Evolutionary conservation across 2,113 vertebrate genomes (phyloP).

Genomic region (Meriones unguiculatus): DNA sequence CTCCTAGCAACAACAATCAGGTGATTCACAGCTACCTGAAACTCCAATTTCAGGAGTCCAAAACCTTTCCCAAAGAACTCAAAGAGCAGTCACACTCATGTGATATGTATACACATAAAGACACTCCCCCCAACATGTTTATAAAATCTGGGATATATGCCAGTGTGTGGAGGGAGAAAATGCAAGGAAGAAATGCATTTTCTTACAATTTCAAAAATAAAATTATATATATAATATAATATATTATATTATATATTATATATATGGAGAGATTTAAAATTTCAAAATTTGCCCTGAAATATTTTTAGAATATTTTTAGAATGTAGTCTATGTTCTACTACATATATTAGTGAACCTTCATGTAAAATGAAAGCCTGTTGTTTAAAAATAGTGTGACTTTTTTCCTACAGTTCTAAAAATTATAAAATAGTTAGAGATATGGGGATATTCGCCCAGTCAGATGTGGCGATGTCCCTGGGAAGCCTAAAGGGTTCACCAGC

Average conservation of each 20-base stretch:
- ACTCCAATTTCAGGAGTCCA: neutral
- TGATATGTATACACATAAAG: neutral
- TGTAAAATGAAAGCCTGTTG: neutral
- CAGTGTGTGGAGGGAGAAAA: neutral
- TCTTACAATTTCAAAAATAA: neutral
- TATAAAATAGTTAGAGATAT: neutral
- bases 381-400: constrained; percentile 13
- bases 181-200: neutral
- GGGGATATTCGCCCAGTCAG: constrained; percentile 44
- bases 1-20: neutral
- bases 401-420: neutral
- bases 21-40: neutral
- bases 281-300: neutral
- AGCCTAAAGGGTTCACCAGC: neutral
- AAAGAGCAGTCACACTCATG: neutral
- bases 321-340: neutral
- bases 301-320: neutral
- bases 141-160: neutral
- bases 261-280: neutral
- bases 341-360: neutral
- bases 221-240: neutral
- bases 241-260: too few relatives aligned
- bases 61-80: neutral
- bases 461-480: neutral
- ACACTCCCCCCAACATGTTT: neutral